Percentiles rank a stretch among this genome's conserved stretches.
These are phyloP conservation scores for Patella pellucida DNA, from an alignment of 2,888 invertebrate genomes.

Conservation along the genomic window DNA sequence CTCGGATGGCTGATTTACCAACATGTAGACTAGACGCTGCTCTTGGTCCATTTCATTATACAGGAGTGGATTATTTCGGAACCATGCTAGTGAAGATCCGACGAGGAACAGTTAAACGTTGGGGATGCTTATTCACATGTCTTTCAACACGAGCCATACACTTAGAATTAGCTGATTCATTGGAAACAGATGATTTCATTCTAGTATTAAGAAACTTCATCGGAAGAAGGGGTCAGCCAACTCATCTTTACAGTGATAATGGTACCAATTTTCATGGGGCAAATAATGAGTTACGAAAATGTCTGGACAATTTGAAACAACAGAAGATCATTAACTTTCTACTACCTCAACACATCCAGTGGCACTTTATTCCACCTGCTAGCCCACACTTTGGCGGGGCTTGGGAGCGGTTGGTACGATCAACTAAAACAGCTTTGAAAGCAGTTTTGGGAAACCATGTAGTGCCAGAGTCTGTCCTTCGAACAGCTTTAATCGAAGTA, in stretches of 20 bases:
- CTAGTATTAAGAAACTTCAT: conserved; percentile 14
- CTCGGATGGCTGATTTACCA: conserved; percentile 20
- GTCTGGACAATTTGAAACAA: conserved; percentile 21
- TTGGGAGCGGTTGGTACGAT: conserved; percentile 66
- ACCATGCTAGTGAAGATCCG: conserved; percentile 18
- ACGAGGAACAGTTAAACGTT: conserved; percentile 17
- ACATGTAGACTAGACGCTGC: conserved; percentile 1
- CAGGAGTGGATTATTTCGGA: conserved; percentile 21
- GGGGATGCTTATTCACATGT: conserved; percentile 25
- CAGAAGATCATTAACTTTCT: conserved; percentile 19
- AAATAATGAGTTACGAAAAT: conserved; percentile 25
- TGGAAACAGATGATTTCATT: conserved; percentile 22
- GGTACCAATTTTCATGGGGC: conserved; percentile 40
- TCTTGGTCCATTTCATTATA: conserved; percentile 6
- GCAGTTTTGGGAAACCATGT: not conserved
- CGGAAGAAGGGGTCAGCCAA: too few relatives aligned
- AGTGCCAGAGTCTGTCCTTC: conserved; percentile 8
- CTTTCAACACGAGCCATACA: conserved; percentile 18
- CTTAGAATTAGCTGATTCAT: conserved; percentile 19
- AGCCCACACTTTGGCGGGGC: conserved; percentile 65
- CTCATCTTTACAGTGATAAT: too few relatives aligned
- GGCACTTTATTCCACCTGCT: conserved; percentile 64
- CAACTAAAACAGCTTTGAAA: conserved; percentile 46
- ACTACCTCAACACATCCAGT: conserved; percentile 41
- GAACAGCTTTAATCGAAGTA: conserved; percentile 19